Conservation (phyloP, 2,113 vertebrate species). For the Anoplopoma fimbria region DNA sequence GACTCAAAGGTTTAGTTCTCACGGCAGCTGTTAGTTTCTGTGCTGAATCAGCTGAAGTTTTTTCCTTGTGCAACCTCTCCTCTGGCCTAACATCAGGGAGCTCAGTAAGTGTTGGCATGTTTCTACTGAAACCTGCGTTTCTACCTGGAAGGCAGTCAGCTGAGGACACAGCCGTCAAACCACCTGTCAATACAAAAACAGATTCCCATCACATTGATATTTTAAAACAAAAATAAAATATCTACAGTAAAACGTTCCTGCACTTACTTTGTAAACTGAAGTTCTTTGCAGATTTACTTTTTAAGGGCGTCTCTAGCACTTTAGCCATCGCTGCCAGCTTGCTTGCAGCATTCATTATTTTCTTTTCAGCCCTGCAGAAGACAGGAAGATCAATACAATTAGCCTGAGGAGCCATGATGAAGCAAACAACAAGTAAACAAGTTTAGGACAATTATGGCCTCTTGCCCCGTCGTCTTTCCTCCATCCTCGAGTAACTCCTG, state of each 20-base stretch:
- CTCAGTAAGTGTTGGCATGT: background rate
- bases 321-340: constrained; percentile 94
- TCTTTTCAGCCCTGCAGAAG: constrained; percentile 91
- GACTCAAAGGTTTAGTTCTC: constrained; percentile 33
- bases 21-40: constrained; percentile 10
- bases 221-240: background rate
- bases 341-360: constrained; percentile 94
- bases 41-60: constrained; percentile 21
- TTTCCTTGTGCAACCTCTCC: constrained; percentile 29
- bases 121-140: constrained; percentile 37
- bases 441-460: constrained; percentile 4
- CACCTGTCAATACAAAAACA: constrained; percentile 44
- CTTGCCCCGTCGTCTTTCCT: constrained; percentile 87
- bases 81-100: constrained; percentile 33
- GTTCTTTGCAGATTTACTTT: constrained; percentile 74
- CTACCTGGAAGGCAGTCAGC: constrained; percentile 33
- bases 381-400: constrained; percentile 32
- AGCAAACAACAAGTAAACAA: constrained; percentile 20
- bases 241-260: background rate
- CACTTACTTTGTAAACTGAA: constrained; percentile 66
- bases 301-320: constrained; percentile 90
- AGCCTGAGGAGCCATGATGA: background rate
- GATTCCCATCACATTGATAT: background rate
- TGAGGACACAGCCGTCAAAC: constrained; percentile 17
- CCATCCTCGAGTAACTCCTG: constrained; percentile 92